These are phyloP conservation scores for Pilophorus perplexus DNA, from an alignment of 2,888 invertebrate genomes.

Conservation along the genomic window DNA sequence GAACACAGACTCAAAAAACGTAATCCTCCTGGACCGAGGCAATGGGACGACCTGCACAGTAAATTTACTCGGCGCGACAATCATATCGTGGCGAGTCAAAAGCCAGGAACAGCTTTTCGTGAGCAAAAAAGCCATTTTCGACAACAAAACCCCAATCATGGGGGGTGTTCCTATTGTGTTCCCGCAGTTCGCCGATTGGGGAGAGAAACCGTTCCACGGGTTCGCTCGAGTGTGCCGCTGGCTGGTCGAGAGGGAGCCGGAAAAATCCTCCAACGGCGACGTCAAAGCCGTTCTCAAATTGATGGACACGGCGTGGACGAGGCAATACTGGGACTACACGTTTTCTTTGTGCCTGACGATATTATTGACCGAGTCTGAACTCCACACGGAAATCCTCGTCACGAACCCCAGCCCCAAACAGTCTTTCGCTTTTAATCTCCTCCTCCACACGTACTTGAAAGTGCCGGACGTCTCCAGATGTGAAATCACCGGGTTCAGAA, in stretches of 20 bases:
- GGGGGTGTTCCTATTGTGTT: conserved; percentile 25
- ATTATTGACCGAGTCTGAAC: neutral
- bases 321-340: conserved; percentile 15
- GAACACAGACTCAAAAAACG: neutral
- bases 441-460: conserved; percentile 22
- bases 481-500: conserved; percentile 5
- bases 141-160: conserved; percentile 26
- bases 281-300: conserved; percentile 2
- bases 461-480: conserved; percentile 2
- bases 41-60: conserved; percentile 94
- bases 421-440: neutral
- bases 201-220: conserved; percentile 29
- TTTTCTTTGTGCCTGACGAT: neutral
- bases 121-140: conserved; percentile 54
- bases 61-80: conserved; percentile 92
- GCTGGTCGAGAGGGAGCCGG: conserved; percentile 17
- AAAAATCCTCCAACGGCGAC: neutral
- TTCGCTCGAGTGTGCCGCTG: conserved; percentile 33
- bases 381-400: conserved; percentile 7
- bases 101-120: conserved; percentile 94
- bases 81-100: conserved; percentile 91
- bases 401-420: conserved; percentile 5
- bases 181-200: conserved; percentile 27
- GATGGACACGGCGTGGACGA: conserved; percentile 14
- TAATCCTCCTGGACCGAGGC: conserved; percentile 81